Conservation (phyloP, 1,140 invertebrate species). For the Diabrotica virgifera region DNA sequence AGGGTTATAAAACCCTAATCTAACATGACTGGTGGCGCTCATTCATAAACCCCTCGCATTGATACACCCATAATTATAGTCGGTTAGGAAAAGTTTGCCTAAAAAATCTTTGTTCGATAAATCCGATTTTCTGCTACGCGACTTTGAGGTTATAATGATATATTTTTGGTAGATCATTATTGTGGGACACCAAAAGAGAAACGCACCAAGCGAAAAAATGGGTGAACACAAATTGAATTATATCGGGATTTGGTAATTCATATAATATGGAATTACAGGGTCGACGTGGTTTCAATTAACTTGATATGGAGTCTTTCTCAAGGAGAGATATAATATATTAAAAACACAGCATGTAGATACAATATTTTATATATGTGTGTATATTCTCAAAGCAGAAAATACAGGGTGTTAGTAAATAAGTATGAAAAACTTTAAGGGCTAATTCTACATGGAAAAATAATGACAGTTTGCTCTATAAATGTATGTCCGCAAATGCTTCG, state of each 20-base stretch:
- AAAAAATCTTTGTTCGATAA: slow-evolving; percentile 14
- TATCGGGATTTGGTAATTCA: neutral
- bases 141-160: neutral
- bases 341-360: no score
- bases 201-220: neutral
- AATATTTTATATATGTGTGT: no score
- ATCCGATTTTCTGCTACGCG: slow-evolving; percentile 17
- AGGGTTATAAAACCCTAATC: neutral
- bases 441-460: no score
- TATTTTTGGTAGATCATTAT: neutral
- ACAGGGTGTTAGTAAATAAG: no score
- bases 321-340: no score
- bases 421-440: no score
- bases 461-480: no score
- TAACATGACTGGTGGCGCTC: neutral
- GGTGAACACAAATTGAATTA: neutral
- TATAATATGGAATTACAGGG: neutral
- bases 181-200: neutral
- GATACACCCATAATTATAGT: slow-evolving; percentile 13
- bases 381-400: no score
- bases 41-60: neutral
- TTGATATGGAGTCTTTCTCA: no score
- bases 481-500: no score
- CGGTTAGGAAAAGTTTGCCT: slow-evolving; percentile 14
- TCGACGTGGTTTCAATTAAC: neutral